These are phyloP conservation scores for Machimus rusticus DNA, from an alignment of 2,888 invertebrate genomes.

Conservation along the genomic window DNA sequence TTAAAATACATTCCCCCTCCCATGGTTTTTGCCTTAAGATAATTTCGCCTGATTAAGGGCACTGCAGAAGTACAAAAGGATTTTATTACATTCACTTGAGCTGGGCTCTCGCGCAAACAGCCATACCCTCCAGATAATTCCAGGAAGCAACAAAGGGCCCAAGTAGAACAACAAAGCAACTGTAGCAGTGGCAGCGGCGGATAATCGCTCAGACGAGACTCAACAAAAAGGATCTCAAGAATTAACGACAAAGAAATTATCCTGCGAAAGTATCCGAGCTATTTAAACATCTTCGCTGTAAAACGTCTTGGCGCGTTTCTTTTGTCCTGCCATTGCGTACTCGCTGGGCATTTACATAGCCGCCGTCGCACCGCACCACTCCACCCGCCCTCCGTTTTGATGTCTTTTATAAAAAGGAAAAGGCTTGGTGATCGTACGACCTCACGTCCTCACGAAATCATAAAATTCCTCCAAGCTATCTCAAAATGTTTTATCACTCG, in stretches of 20 bases:
- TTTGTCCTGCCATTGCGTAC: background rate
- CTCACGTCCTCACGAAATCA: background rate
- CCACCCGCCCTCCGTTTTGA: background rate
- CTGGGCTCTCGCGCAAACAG: background rate
- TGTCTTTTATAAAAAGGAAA: background rate
- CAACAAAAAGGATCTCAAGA: constrained; percentile 24
- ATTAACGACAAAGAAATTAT: constrained; percentile 25
- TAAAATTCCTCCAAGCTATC: background rate
- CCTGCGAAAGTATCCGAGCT: background rate
- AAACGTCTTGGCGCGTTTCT: background rate
- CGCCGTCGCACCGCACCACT: background rate
- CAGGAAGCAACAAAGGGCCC: background rate
- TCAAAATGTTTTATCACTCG: background rate
- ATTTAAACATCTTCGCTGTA: constrained; percentile 20
- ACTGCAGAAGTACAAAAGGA: background rate
- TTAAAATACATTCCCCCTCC: background rate
- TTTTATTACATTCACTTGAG: constrained; percentile 10
- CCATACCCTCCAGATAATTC: background rate
- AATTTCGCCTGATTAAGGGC: constrained; percentile 6
- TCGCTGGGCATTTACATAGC: background rate
- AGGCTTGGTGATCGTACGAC: background rate
- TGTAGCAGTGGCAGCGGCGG: background rate
- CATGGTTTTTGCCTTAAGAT: background rate
- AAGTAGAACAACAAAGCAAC: background rate
- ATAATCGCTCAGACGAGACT: background rate